A percentile compares a stretch with the other conserved stretches of the same genome.
These are phyloP conservation scores for Eupeodes latifasciatus DNA, from an alignment of 2,888 invertebrate genomes.

Conservation along the genomic window DNA sequence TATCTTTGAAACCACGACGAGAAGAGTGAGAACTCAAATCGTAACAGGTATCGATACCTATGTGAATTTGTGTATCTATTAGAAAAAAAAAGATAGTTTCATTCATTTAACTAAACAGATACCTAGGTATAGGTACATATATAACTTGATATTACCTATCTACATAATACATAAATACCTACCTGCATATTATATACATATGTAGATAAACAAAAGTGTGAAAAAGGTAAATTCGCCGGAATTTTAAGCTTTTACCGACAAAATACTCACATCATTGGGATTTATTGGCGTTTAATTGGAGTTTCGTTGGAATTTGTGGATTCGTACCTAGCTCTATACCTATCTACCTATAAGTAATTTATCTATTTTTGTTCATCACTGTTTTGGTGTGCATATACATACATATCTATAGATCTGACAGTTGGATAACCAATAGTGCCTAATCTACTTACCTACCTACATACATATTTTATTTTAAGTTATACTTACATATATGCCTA, in stretches of 20 bases:
- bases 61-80: conserved; percentile 16
- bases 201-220: conserved; percentile 57
- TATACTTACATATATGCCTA: no score
- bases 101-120: background rate
- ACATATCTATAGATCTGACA: background rate
- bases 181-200: background rate
- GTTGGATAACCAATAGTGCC: background rate
- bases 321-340: background rate
- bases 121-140: background rate
- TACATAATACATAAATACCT: conserved; percentile 27
- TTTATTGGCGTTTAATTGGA: conserved; percentile 64
- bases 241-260: conserved; percentile 53
- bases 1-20: background rate
- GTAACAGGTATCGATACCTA: background rate
- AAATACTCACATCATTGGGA: conserved; percentile 67
- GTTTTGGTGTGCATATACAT: background rate
- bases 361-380: background rate
- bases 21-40: conserved; percentile 29
- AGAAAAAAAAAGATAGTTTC: background rate
- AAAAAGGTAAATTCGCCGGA: conserved; percentile 66
- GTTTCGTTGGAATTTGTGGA: conserved; percentile 36
- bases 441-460: background rate
- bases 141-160: background rate
- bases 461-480: background rate
- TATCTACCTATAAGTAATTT: background rate